Conservation (phyloP, 2,797 vertebrate species). For the Apogon talboti region DNA sequence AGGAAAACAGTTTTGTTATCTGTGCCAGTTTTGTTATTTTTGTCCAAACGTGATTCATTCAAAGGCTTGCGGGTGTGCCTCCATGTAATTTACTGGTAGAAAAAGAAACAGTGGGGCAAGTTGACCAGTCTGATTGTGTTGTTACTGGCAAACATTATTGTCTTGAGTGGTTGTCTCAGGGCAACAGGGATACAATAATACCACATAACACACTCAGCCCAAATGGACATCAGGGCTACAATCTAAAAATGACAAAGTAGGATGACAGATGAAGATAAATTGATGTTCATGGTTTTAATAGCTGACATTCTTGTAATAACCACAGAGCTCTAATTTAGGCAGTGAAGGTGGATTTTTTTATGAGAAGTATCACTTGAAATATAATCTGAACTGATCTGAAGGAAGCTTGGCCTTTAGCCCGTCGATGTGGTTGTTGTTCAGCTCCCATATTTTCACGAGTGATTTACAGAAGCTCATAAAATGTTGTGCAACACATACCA, state of each 20-base stretch:
- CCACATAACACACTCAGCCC: constrained; percentile 33
- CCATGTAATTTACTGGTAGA: constrained; percentile 71
- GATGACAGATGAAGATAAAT: constrained; percentile 11
- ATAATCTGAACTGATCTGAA: not conserved
- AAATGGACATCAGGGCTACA: constrained; percentile 21
- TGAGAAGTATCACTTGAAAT: not conserved
- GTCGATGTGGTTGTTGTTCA: constrained; percentile 32
- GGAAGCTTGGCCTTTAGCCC: constrained; percentile 19
- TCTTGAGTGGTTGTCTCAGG: constrained; percentile 59
- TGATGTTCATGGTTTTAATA: constrained; percentile 14
- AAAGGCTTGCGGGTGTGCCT: constrained; percentile 57
- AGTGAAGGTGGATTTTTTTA: not conserved
- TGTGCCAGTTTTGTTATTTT: constrained; percentile 67
- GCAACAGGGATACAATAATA: constrained; percentile 56
- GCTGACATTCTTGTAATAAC: not conserved
- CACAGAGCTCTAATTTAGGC: not conserved
- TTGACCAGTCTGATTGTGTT: constrained; percentile 64
- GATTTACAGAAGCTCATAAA: constrained; percentile 56
- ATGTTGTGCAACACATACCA: constrained; percentile 55
- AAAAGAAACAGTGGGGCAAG: constrained; percentile 58
- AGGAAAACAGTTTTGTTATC: constrained; percentile 58
- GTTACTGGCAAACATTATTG: constrained; percentile 67
- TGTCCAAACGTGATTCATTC: constrained; percentile 67
- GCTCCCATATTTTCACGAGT: constrained; percentile 45
- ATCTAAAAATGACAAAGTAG: constrained; percentile 40